These are phyloP conservation scores for Coelopa frigida DNA, from an alignment of 1,140 invertebrate species.

Conservation along the genomic window DNA sequence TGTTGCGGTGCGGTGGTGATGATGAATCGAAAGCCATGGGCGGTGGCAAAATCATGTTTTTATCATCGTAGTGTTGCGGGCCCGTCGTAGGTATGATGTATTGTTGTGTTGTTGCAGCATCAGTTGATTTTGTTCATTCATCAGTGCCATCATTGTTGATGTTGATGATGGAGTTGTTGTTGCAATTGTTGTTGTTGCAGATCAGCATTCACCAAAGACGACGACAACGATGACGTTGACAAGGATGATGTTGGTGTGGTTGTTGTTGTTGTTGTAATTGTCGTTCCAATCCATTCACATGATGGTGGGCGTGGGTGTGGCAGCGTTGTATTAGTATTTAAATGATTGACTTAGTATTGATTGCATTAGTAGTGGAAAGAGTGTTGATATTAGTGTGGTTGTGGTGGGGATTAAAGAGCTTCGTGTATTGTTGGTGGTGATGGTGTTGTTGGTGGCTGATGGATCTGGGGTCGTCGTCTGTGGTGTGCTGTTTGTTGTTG, in stretches of 20 bases:
- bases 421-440: constrained; percentile 19
- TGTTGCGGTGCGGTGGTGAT: constrained; percentile 17
- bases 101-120: constrained; percentile 38
- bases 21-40: no score
- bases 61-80: constrained; percentile 2
- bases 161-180: constrained; percentile 42
- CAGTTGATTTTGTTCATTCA: constrained; percentile 41
- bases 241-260: neutral
- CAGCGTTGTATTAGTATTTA: no score
- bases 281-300: no score
- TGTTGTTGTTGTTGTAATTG: constrained; percentile 1
- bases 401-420: constrained; percentile 13
- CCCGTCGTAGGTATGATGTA: constrained; percentile 32
- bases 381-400: constrained; percentile 15
- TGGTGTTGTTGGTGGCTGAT: constrained; percentile 23
- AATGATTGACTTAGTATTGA: no score
- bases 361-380: no score
- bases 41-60: no score
- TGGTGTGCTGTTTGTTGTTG: constrained; percentile 1
- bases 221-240: constrained; percentile 19
- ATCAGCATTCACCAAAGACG: no score
- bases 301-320: no score
- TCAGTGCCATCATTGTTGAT: constrained; percentile 32
- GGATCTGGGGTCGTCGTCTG: constrained; percentile 2
- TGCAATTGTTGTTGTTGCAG: constrained; percentile 36